Conservation (phyloP, 2,797 vertebrate species). For the Lagorchestes hirsutus region DNA sequence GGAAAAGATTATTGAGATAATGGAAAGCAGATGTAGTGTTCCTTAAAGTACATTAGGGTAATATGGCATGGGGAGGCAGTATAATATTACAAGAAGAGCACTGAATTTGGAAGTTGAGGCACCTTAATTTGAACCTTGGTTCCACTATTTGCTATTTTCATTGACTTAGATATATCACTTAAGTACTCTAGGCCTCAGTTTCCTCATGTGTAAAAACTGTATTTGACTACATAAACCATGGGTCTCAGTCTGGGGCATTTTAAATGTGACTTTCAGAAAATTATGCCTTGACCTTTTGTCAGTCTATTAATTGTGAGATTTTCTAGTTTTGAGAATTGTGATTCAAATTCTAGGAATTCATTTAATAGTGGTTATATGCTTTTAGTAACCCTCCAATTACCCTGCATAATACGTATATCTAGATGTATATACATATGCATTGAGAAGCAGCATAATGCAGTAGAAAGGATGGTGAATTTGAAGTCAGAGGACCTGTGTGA, state of each 20-base stretch:
- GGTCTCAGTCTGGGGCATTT: neutral
- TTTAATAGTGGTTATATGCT: too few relatives aligned
- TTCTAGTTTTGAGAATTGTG: too few relatives aligned
- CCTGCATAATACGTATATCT: too few relatives aligned
- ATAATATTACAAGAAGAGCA: neutral
- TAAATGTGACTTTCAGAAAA: too few relatives aligned
- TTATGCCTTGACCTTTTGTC: too few relatives aligned
- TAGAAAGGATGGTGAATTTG: too few relatives aligned
- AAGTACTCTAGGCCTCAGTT: neutral
- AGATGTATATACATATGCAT: too few relatives aligned
- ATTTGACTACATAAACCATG: neutral
- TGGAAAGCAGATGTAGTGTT: neutral
- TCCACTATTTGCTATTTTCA: neutral
- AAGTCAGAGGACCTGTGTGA: too few relatives aligned
- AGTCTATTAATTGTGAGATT: too few relatives aligned
- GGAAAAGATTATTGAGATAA: neutral
- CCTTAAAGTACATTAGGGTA: neutral
- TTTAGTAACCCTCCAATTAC: too few relatives aligned
- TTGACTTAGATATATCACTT: neutral
- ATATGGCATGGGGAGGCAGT: neutral
- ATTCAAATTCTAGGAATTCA: too few relatives aligned
- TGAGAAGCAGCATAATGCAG: too few relatives aligned
- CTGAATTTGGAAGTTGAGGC: neutral
- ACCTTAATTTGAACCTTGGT: neutral
- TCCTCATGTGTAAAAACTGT: conserved; percentile 21